Conservation (phyloP, 2,113 vertebrate species). For the Chaetorhynchus papuensis region DNA sequence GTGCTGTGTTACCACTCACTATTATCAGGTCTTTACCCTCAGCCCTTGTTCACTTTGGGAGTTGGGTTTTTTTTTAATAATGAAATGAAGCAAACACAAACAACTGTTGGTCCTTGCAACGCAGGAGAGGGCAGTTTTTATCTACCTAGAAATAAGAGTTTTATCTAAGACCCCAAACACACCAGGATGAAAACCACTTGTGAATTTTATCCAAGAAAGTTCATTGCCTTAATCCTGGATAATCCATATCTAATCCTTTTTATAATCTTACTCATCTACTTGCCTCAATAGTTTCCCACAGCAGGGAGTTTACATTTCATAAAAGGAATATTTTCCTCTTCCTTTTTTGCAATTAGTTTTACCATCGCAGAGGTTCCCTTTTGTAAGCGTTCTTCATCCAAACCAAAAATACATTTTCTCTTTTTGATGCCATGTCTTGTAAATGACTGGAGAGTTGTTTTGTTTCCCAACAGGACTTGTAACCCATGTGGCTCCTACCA, state of each 20-base stretch:
- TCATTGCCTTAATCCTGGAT: slow-evolving; percentile 51
- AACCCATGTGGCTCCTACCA: neutral
- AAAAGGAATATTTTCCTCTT: slow-evolving; percentile 17
- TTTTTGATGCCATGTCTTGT: neutral
- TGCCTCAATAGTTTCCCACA: slow-evolving; percentile 43
- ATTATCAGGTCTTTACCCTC: neutral
- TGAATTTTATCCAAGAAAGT: slow-evolving; percentile 38
- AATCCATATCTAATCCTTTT: slow-evolving; percentile 54
- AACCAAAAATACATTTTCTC: neutral
- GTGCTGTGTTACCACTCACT: neutral
- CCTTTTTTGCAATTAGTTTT: neutral
- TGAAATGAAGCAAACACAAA: neutral
- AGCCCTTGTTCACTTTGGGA: neutral
- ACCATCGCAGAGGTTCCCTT: neutral
- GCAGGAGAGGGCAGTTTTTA: neutral
- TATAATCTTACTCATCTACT: slow-evolving; percentile 52
- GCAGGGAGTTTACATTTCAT: slow-evolving; percentile 6
- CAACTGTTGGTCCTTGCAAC: neutral
- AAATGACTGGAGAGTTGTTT: neutral
- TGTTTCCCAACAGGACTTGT: neutral
- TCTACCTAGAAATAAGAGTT: neutral
- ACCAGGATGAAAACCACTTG: slow-evolving; percentile 6
- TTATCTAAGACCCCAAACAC: neutral
- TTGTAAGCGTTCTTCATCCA: neutral
- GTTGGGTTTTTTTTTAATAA: neutral